These are phyloP conservation scores for Drosophila paramelanica DNA, from an alignment of 2,888 invertebrate species.

Conservation along the genomic window DNA sequence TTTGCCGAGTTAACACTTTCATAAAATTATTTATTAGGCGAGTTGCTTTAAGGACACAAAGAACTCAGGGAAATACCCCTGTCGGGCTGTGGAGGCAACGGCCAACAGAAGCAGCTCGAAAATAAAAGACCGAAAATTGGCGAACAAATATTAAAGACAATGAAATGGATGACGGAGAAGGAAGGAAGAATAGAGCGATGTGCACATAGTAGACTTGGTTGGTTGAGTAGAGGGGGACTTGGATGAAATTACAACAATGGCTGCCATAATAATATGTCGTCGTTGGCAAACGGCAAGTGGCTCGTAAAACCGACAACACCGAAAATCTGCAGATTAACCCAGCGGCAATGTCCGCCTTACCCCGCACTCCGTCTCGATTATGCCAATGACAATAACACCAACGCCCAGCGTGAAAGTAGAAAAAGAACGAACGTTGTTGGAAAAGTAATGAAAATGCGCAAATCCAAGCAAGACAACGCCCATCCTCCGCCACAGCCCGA, in stretches of 20 bases:
- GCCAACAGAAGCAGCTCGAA: conserved; percentile 31
- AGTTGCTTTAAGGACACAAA: conserved; percentile 51
- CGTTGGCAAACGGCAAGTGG: conserved; percentile 72
- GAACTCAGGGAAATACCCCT: conserved; percentile 30
- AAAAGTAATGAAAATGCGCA: conserved; percentile 72
- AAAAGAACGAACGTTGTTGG: conserved; percentile 17
- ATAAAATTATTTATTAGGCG: conserved; percentile 74
- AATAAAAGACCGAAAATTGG: conserved; percentile 69
- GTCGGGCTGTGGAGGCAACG: conserved; percentile 23
- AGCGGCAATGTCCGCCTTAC: conserved; percentile 38
- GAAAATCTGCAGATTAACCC: conserved; percentile 79
- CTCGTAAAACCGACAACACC: conserved; percentile 79
- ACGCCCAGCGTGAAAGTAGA: conserved; percentile 31
- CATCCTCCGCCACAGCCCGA: conserved; percentile 7
- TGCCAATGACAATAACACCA: conserved; percentile 75
- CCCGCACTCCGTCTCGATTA: conserved; percentile 44
- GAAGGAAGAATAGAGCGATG: conserved; percentile 15
- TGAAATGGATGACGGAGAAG: conserved; percentile 17
- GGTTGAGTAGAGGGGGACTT: conserved; percentile 21
- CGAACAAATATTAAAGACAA: conserved; percentile 74
- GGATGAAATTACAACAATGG: conserved; percentile 69
- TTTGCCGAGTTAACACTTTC: conserved; percentile 76
- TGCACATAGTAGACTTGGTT: conserved; percentile 7
- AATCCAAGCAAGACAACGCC: conserved; percentile 57
- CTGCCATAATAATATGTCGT: conserved; percentile 71